These are phyloP conservation scores for Leuctra nigra DNA, from an alignment of 2,888 invertebrate species.

Conservation along the genomic window DNA sequence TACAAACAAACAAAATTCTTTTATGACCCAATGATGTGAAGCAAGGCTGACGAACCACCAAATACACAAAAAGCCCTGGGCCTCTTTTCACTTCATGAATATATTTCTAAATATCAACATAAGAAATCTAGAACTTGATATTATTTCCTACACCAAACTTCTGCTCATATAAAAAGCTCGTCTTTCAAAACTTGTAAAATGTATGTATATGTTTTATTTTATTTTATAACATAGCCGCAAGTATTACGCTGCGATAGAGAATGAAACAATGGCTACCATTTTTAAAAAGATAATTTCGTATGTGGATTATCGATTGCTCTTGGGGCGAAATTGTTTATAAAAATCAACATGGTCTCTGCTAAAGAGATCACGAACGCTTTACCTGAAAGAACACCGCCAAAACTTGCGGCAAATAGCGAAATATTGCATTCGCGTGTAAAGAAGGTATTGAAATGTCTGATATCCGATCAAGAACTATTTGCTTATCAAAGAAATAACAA, in stretches of 20 bases:
- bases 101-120: background rate
- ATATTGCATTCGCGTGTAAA: too few relatives aligned
- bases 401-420: too few relatives aligned
- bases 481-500: too few relatives aligned
- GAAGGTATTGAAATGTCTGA: too few relatives aligned
- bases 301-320: background rate
- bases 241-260: background rate
- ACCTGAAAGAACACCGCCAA: too few relatives aligned
- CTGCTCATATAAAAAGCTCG: slow-evolving; percentile 5
- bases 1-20: too few relatives aligned
- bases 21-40: too few relatives aligned
- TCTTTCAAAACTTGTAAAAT: slow-evolving; percentile 4
- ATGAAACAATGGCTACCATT: slow-evolving; percentile 11
- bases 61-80: background rate
- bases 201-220: too few relatives aligned
- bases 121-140: background rate
- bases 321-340: background rate
- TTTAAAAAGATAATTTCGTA: slow-evolving; percentile 12
- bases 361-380: too few relatives aligned
- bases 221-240: slow-evolving; percentile 4
- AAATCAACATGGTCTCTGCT: slow-evolving; percentile 8
- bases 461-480: too few relatives aligned
- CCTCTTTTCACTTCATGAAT: background rate
- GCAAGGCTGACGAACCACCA: too few relatives aligned
- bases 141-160: background rate